Evolutionary conservation across 2,113 vertebrate genomes (phyloP), one percentile per base, ranked within the genome.

Genomic region (Proteles cristata): DNA sequence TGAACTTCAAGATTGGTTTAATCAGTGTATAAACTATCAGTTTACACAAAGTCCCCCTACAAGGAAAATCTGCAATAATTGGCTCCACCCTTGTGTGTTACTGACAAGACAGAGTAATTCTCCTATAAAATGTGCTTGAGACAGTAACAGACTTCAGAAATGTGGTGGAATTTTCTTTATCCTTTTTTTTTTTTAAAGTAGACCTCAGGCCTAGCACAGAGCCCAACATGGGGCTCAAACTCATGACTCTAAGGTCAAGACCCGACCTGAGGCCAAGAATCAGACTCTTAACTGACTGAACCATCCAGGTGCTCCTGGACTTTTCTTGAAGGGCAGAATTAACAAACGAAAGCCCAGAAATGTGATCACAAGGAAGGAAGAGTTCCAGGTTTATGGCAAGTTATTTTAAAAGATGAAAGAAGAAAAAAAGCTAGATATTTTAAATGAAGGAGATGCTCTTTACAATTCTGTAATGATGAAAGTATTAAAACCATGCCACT

Each of bases 401-500:
- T 90, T 80, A 88, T 94, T 93, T 88, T 88, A 93, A 98, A 79
- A 91, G 68, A 80, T 80, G 19, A 95, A 96, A 96, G 76, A 66
- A 87, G 63, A 48, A 83, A 86, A 92, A 73, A 80, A 93, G 50
- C n/a, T 0, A 0, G 11, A 45, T 77, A 94, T 80, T 94, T 98
- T 96, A 93, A 96, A 83, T 6, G 0, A 94, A 7, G 19, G 84
- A 23, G 65, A 92, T 61, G 89, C 17, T 95, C 96, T 96, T 1
- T 0, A 86, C 8, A 90, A 97, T 97, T 97, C 89, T 97, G 88
- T 94, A 98, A 98, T 97, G 95, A 88, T 85, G 26, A 97, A 88
- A 98, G 98, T 94, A 96, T 97, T 97, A 97, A 97, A 94, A 86
- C 63, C 93, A 94, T 5, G 35, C 93, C 77, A 66, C 84, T 84